These are phyloP conservation scores for Temnothorax ravouxi DNA, from an alignment of 2,888 invertebrate genomes.

Conservation along the genomic window DNA sequence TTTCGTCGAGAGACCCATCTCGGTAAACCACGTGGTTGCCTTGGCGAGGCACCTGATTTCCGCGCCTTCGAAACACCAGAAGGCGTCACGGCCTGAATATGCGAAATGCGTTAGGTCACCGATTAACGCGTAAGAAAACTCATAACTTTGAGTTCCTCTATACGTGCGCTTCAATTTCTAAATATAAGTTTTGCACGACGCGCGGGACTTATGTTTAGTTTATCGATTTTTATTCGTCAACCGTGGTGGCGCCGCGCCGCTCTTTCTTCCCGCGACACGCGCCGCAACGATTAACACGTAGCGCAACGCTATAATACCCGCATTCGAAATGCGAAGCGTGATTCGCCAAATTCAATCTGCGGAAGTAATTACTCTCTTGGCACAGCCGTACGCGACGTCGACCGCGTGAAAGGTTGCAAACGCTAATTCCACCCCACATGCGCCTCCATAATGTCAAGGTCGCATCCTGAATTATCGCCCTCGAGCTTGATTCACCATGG, in stretches of 20 bases:
- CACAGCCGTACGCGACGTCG: slow-evolving; percentile 25
- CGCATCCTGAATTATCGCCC: slow-evolving; percentile 66
- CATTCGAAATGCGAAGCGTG: slow-evolving; percentile 36
- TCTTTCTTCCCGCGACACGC: neutral
- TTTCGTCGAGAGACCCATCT: neutral
- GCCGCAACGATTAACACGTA: neutral
- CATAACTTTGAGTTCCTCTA: neutral
- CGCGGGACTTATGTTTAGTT: slow-evolving; percentile 17
- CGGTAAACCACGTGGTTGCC: neutral
- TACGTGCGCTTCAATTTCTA: slow-evolving; percentile 9
- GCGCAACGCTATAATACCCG: neutral
- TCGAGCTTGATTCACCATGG: slow-evolving; percentile 30
- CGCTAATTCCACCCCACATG: slow-evolving; percentile 68
- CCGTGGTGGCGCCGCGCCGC: neutral
- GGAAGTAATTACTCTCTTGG: slow-evolving; percentile 48
- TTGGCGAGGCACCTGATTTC: neutral
- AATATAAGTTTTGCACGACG: slow-evolving; percentile 23
- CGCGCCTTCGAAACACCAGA: neutral
- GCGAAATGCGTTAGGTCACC: neutral
- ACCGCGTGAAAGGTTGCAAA: slow-evolving; percentile 60
- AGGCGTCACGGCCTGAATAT: slow-evolving; percentile 8
- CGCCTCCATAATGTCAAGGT: slow-evolving; percentile 73
- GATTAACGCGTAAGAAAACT: neutral
- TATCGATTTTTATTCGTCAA: slow-evolving; percentile 41
- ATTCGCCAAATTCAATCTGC: slow-evolving; percentile 49